phyloP scores from a whole-genome alignment of 2,888 invertebrate genomes.

The Watsonalla binaria region DNA sequence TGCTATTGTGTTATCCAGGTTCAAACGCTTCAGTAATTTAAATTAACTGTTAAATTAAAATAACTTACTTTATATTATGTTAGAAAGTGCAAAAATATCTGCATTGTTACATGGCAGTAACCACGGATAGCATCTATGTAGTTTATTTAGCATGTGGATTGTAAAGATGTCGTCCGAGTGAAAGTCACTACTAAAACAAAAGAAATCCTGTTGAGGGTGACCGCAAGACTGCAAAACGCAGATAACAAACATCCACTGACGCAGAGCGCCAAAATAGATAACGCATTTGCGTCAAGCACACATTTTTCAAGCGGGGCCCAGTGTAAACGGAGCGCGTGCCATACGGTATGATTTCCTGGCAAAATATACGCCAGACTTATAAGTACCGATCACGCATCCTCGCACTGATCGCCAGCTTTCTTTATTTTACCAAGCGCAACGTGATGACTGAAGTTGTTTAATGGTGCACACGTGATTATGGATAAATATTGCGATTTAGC shows the following conservation, averaged over 20 bases:
- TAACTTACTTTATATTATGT: too few relatives aligned
- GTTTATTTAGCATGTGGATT: background rate
- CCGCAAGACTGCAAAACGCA: constrained; percentile 66
- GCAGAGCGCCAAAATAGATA: constrained; percentile 77
- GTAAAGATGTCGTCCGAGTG: background rate
- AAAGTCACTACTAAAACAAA: constrained; percentile 24
- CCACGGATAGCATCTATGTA: background rate
- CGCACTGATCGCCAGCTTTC: constrained; percentile 41
- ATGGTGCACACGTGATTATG: constrained; percentile 14
- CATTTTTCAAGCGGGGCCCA: constrained; percentile 65
- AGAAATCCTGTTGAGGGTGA: constrained; percentile 42
- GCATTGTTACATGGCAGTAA: constrained; percentile 7
- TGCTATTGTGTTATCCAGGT: too few relatives aligned
- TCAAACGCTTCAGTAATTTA: too few relatives aligned
- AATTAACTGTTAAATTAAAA: too few relatives aligned
- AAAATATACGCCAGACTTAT: constrained; percentile 57
- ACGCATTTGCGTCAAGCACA: constrained; percentile 77
- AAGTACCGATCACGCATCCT: constrained; percentile 48
- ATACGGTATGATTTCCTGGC: constrained; percentile 66
- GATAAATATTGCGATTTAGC: constrained; percentile 1
- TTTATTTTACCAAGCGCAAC: constrained; percentile 46
- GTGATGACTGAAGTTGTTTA: constrained; percentile 31
- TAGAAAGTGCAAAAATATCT: too few relatives aligned
- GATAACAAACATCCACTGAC: constrained; percentile 69
- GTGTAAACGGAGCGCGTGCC: constrained; percentile 65